A percentile compares a stretch with the other conserved stretches of the same genome.
Evolutionary conservation across 2,888 invertebrate genomes (phyloP).

Genomic region (Onthophagus sagittarius): DNA sequence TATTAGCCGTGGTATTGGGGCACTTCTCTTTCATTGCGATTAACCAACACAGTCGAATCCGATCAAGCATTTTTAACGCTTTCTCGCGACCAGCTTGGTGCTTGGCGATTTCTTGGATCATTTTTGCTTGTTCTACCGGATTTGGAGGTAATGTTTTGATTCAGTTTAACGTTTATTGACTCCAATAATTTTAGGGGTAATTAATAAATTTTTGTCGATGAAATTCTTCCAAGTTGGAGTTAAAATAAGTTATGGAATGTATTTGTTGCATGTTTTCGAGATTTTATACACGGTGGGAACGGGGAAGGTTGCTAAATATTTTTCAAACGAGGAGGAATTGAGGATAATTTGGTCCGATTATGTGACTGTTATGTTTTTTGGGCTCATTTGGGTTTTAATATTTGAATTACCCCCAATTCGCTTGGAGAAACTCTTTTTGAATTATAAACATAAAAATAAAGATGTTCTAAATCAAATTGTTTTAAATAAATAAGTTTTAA

Average conservation of each 20-base stretch:
- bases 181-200: slow-evolving; percentile 12
- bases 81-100: slow-evolving; percentile 24
- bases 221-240: slow-evolving; percentile 19
- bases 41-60: slow-evolving; percentile 13
- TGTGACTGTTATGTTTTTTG: slow-evolving; percentile 4
- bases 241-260: slow-evolving; percentile 22
- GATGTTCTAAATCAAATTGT: neutral
- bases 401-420: slow-evolving; percentile 15
- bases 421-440: slow-evolving; percentile 10
- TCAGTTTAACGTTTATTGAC: neutral
- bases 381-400: slow-evolving; percentile 17
- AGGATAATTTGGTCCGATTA: slow-evolving; percentile 15
- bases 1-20: slow-evolving; percentile 16
- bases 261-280: slow-evolving; percentile 20
- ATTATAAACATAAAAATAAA: neutral
- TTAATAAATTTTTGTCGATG: slow-evolving; percentile 16
- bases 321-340: slow-evolving; percentile 4
- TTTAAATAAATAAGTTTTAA: neutral
- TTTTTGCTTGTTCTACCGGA: slow-evolving; percentile 26
- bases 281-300: slow-evolving; percentile 13
- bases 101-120: slow-evolving; percentile 26
- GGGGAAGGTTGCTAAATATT: neutral
- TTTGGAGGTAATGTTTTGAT: slow-evolving; percentile 25
- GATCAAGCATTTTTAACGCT: slow-evolving; percentile 21
- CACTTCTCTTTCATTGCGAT: slow-evolving; percentile 17